Percentiles rank a stretch among this genome's conserved stretches.
Evolutionary conservation across 2,797 vertebrate genomes (phyloP).

Genomic region (Knipowitschia caucasica): DNA sequence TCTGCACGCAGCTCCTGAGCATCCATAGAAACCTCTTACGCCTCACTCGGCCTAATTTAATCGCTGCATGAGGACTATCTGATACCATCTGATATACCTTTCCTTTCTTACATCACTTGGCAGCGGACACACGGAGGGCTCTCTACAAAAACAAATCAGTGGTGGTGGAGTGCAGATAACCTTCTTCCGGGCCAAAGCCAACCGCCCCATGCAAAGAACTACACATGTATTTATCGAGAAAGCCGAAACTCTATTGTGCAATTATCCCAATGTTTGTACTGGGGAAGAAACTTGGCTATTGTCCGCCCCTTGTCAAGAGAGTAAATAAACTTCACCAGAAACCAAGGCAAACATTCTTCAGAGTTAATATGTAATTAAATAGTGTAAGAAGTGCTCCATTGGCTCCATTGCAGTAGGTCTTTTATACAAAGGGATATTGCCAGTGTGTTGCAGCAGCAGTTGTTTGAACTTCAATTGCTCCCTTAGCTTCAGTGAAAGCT

Average conservation of each 20-base stretch:
- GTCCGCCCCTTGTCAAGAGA: constrained; percentile 16
- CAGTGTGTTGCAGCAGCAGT: constrained; percentile 63
- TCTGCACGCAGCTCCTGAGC: constrained; percentile 21
- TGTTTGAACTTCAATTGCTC: constrained; percentile 59
- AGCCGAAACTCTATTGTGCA: constrained; percentile 40
- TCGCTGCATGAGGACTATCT: constrained; percentile 54
- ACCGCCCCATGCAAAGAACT: constrained; percentile 27
- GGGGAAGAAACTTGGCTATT: constrained; percentile 19
- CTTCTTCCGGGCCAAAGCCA: constrained; percentile 39
- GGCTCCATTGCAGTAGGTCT: constrained; percentile 21
- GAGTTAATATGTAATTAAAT: constrained; percentile 22
- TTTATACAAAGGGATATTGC: constrained; percentile 44
- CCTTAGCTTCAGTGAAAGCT: constrained; percentile 53
- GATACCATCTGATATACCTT: constrained; percentile 56
- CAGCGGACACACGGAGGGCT: constrained; percentile 27
- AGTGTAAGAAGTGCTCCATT: background rate
- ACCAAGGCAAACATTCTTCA: constrained; percentile 16
- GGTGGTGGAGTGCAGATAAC: constrained; percentile 20
- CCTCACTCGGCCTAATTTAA: constrained; percentile 43
- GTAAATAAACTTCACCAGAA: constrained; percentile 21
- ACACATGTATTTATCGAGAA: constrained; percentile 38
- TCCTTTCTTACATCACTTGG: constrained; percentile 49
- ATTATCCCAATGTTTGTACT: constrained; percentile 38
- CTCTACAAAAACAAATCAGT: constrained; percentile 46
- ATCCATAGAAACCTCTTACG: constrained; percentile 41